A percentile compares a stretch with the other conserved stretches of the same genome.
Evolutionary conservation across 2,113 vertebrate species (phyloP).

Genomic region (Bubo blakistoni): DNA sequence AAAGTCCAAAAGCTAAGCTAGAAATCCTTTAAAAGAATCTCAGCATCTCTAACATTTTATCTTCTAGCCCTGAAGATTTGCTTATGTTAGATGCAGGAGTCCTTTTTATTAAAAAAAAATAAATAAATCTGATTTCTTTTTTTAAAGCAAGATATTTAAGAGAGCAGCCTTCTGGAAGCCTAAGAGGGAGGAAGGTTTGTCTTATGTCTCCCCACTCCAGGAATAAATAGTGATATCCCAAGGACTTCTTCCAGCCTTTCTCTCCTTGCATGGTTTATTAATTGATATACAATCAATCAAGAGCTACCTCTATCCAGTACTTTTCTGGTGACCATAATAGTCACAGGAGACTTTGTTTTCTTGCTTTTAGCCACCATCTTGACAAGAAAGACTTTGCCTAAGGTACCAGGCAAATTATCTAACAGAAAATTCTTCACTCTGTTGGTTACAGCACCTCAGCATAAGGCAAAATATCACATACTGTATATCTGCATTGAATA

Average conservation of each 20-base stretch:
- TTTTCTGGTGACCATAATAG: background rate
- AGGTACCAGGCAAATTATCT: background rate
- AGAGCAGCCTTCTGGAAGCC: background rate
- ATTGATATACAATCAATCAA: background rate
- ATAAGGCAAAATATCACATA: background rate
- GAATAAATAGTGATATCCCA: background rate
- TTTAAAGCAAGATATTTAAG: background rate
- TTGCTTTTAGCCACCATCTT: background rate
- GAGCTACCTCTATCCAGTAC: background rate
- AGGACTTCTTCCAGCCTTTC: background rate
- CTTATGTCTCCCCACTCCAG: background rate
- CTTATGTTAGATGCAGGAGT: background rate
- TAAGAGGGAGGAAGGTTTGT: background rate
- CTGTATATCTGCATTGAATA: background rate
- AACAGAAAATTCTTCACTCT: background rate
- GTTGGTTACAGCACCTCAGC: background rate
- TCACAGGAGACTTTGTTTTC: background rate
- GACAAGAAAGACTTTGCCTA: background rate
- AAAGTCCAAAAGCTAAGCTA: background rate
- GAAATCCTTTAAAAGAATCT: background rate
- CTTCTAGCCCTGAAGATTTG: background rate
- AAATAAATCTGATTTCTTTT: background rate
- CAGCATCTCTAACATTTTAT: background rate
- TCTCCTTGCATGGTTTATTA: background rate
- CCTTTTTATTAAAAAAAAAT: background rate